Percentiles rank a stretch among this genome's conserved stretches.
phyloP scores from a whole-genome alignment of 2,888 invertebrate genomes.

The Anaspis maculata region DNA sequence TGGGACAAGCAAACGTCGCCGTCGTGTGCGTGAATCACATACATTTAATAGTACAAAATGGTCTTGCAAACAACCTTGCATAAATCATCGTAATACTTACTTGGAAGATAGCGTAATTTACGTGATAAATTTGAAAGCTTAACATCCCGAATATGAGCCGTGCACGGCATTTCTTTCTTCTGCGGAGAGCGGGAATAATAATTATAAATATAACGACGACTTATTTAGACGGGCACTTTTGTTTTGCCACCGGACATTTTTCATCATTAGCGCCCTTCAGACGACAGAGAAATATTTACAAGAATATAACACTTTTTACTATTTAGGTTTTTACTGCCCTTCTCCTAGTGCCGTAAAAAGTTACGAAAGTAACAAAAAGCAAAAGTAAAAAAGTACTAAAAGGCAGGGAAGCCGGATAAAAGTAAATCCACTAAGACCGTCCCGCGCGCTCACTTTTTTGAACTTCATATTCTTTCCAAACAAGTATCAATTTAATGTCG shows the following conservation, averaged over 20 bases:
- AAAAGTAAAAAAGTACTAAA: constrained; percentile 7
- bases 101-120: constrained; percentile 26
- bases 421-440: constrained; percentile 10
- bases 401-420: constrained; percentile 8
- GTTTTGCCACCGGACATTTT: constrained; percentile 9
- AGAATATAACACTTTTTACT: constrained; percentile 10
- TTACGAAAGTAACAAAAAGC: constrained; percentile 12
- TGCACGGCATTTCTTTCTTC: constrained; percentile 15
- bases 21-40: constrained; percentile 25
- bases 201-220: constrained; percentile 12
- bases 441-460: constrained; percentile 5
- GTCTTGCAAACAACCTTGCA: constrained; percentile 28
- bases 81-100: constrained; percentile 30
- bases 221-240: constrained; percentile 12
- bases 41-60: constrained; percentile 30
- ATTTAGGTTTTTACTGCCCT: constrained; percentile 11
- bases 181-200: constrained; percentile 12
- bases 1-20: constrained; percentile 11
- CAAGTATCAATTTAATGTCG: constrained; percentile 3
- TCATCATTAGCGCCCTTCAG: constrained; percentile 9
- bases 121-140: constrained; percentile 24
- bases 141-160: constrained; percentile 18
- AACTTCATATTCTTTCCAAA: constrained; percentile 9
- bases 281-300: constrained; percentile 13
- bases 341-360: constrained; percentile 9